Percentiles rank a stretch among this genome's conserved stretches.
phyloP scores from a whole-genome alignment of 2,888 invertebrate species.

The Leptopterna dolabrata region DNA sequence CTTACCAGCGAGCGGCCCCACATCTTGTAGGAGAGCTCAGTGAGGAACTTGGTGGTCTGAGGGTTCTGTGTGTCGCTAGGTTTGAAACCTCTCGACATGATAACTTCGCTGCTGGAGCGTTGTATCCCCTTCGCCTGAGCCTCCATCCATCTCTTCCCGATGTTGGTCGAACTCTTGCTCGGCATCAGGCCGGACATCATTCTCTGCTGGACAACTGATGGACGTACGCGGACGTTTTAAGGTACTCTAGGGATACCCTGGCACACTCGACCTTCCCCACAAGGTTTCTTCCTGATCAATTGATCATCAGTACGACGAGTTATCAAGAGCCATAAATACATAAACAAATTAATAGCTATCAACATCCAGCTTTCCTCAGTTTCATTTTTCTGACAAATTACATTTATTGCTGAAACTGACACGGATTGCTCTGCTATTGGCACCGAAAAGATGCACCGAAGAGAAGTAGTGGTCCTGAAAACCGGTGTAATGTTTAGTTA shows the following conservation, averaged over 20 bases:
- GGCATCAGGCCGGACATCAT: conserved; percentile 54
- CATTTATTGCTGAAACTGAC: too few species aligned
- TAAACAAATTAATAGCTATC: too few species aligned
- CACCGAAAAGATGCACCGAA: too few species aligned
- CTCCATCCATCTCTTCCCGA: conserved; percentile 54
- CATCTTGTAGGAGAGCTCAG: conserved; percentile 82
- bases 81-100: conserved; percentile 82
- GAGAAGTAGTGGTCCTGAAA: too few species aligned
- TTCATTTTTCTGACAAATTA: too few species aligned
- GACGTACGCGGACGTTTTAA: not conserved
- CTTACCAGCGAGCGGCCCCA: conserved; percentile 85
- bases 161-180: conserved; percentile 57
- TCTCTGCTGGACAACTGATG: not conserved
- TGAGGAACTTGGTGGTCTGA: conserved; percentile 81
- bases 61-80: conserved; percentile 89
- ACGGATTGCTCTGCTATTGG: too few species aligned
- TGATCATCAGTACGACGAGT: not conserved
- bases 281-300: not conserved
- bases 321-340: not conserved
- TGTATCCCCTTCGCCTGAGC: conserved; percentile 57
- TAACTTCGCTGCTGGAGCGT: conserved; percentile 71
- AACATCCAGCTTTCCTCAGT: too few species aligned
- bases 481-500: too few species aligned
- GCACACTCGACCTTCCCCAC: conserved; percentile 29
- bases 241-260: not conserved